Evolutionary conservation across 2,113 vertebrate genomes (phyloP).

Genomic region (Brevimyrus niger): DNA sequence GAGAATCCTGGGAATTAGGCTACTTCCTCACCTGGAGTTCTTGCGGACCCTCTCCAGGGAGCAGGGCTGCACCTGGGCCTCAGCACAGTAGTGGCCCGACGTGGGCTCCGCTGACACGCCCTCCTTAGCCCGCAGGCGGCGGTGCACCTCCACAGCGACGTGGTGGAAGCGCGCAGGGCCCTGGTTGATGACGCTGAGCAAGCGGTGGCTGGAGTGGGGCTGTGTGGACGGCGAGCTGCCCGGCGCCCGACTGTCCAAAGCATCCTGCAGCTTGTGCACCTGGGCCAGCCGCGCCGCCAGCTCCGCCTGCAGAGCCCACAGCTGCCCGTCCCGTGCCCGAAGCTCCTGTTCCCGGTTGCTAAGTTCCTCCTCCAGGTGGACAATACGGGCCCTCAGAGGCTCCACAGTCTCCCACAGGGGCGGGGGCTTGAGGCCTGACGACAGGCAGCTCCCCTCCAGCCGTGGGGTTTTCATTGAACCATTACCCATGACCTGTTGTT

Average conservation of each 20-base stretch:
- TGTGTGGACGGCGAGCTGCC: constrained; percentile 29
- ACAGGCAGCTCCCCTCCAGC: constrained; percentile 51
- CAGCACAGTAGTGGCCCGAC: constrained; percentile 54
- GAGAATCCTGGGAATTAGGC: background rate
- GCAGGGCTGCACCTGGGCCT: constrained; percentile 31
- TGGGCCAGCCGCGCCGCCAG: constrained; percentile 58
- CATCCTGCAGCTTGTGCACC: constrained; percentile 68
- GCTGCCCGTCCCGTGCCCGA: constrained; percentile 42
- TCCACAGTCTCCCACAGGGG: constrained; percentile 43
- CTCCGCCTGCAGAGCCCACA: constrained; percentile 54
- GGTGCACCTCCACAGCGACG: constrained; percentile 62
- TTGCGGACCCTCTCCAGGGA: constrained; percentile 50
- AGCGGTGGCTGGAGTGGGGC: constrained; percentile 32
- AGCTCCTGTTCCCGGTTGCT: constrained; percentile 47
- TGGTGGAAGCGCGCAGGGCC: constrained; percentile 57
- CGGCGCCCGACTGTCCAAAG: constrained; percentile 55
- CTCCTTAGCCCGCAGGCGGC: constrained; percentile 64
- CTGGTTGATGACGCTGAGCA: constrained; percentile 63
- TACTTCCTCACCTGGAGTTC: constrained; percentile 54
- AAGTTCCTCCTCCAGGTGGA: constrained; percentile 57
- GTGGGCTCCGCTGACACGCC: constrained; percentile 71
- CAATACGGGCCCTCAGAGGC: constrained; percentile 50
- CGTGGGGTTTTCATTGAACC: constrained; percentile 62
- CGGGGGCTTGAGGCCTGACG: constrained; percentile 40
- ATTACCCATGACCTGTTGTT: constrained; percentile 62